These are phyloP conservation scores for Poecilobothrus nobilitatus DNA, from an alignment of 2,888 invertebrate species.

Conservation along the genomic window DNA sequence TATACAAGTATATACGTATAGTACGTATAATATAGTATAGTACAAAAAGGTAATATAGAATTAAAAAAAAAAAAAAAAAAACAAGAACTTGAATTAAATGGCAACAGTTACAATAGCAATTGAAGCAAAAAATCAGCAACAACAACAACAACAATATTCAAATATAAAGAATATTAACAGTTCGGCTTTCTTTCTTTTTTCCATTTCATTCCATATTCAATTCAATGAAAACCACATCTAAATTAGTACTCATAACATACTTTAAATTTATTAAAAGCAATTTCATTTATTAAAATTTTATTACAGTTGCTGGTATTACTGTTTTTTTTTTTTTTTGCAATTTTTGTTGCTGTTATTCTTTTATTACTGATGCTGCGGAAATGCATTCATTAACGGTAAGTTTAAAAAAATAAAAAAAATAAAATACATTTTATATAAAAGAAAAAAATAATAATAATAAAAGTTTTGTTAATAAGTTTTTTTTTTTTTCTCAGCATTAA, in stretches of 20 bases:
- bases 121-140: neutral
- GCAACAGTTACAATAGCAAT: neutral
- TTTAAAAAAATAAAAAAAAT: neutral
- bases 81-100: neutral
- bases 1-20: no score
- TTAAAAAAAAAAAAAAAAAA: neutral
- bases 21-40: no score
- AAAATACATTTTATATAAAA: neutral
- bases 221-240: neutral
- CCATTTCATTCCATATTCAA: neutral
- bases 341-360: neutral
- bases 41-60: neutral
- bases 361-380: neutral
- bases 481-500: neutral
- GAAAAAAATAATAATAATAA: neutral
- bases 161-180: no score
- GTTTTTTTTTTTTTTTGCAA: no score
- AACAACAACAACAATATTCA: no score
- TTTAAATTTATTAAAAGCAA: constrained; percentile 1
- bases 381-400: constrained; percentile 2
- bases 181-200: neutral
- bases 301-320: neutral
- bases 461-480: no score
- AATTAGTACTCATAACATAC: constrained; percentile 3
- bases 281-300: neutral